phyloP scores from a whole-genome alignment of 2,888 invertebrate species.

The Drosophila phalerata region DNA sequence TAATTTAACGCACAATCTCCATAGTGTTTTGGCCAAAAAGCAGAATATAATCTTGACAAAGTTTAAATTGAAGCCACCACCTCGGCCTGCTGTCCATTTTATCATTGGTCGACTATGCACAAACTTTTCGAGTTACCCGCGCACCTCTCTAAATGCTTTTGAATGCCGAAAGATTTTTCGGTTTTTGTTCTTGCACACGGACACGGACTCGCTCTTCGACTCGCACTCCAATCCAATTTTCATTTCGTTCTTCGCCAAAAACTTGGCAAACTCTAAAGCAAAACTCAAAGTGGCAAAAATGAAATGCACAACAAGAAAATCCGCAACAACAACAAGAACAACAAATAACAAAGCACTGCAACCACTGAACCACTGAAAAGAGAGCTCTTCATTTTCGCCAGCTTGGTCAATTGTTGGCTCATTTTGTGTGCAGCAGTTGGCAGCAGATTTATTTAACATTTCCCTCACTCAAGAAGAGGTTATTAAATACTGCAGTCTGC shows the following conservation, averaged over 20 bases:
- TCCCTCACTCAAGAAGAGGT: not conserved
- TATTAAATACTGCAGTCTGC: slow-evolving; percentile 1
- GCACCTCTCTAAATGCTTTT: slow-evolving; percentile 61
- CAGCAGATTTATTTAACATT: slow-evolving; percentile 15
- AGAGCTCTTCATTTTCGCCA: slow-evolving; percentile 11
- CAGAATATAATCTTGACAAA: slow-evolving; percentile 19
- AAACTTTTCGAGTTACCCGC: slow-evolving; percentile 59
- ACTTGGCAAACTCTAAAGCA: slow-evolving; percentile 37
- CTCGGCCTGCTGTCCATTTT: slow-evolving; percentile 29
- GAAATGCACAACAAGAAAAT: slow-evolving; percentile 35
- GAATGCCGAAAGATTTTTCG: slow-evolving; percentile 61
- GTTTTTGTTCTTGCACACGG: slow-evolving; percentile 28
- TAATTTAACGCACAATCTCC: slow-evolving; percentile 45
- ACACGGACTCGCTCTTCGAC: not conserved
- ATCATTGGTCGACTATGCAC: slow-evolving; percentile 23
- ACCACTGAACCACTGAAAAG: slow-evolving; percentile 12
- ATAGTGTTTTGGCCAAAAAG: slow-evolving; percentile 38
- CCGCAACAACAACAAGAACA: slow-evolving; percentile 13
- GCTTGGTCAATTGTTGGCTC: slow-evolving; percentile 26
- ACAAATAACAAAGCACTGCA: slow-evolving; percentile 33
- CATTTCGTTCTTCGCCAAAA: slow-evolving; percentile 45
- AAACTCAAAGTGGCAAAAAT: slow-evolving; percentile 39
- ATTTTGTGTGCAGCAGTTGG: slow-evolving; percentile 24
- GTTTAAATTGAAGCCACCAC: slow-evolving; percentile 71
- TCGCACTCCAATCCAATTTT: slow-evolving; percentile 63